Evolutionary conservation across 2,888 invertebrate species (phyloP), one percentile per base, ranked within the genome.

Genomic region (Drosophila mayaguana): DNA sequence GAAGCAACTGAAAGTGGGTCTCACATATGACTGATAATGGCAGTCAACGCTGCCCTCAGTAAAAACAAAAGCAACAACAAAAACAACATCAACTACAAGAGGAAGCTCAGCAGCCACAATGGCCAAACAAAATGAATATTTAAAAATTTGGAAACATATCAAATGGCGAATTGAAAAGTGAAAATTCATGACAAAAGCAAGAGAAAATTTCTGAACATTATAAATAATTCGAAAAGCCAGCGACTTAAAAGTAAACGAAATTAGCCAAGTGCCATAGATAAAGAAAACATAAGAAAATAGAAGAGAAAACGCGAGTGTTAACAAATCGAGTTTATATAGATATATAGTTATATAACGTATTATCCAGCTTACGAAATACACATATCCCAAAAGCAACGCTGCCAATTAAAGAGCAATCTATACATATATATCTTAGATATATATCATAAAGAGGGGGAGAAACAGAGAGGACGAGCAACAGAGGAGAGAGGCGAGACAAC

Each of bases 121-220:
- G 83, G 89, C 89, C 73, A 82, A 81, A 59, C 90, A 90, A 81
- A 80, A 81, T 91, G 92, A 92, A 85, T 93, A 92, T 84, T 91
- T 92, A 93, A 95, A 95, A 94, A 95, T 95, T 94, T 96, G 96
- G 95, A 96, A 96, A 93, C 96, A 96, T 94, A 95, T 95, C 94
- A 96, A 96, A 95, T 96, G 96, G 96, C 95, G 96, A 89, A 87
- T 81, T 86, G 89, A 80, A 71, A 78, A 75, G 70, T 77, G 71
- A 74, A 75, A 50, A 62, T 12, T 51, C 46, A 75, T 57, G 48
- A 43, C 4, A 45, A 60, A 56, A 53, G 16, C 16, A 1, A 32
- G 20, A 48, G n/a, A n/a, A 69, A 63, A 59, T 40, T 66, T 34
- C 42, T 12, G 8, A 68, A 59, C 53, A 11, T 22, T 12, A 36